Evolutionary conservation across 2,888 invertebrate genomes (phyloP).

Genomic region (Spisula solida): DNA sequence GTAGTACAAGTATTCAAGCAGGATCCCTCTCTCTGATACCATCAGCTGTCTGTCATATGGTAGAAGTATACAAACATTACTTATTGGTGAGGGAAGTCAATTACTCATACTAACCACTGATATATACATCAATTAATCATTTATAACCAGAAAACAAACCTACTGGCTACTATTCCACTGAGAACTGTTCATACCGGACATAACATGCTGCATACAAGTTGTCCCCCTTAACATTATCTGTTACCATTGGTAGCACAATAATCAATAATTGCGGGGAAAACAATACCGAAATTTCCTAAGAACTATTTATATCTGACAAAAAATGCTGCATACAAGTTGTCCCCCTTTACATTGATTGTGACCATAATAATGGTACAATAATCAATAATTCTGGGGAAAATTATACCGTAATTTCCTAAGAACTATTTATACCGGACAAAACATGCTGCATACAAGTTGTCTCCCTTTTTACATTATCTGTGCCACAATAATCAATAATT

Average conservation of each 20-base stretch:
- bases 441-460: neutral
- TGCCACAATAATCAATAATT: too few species aligned
- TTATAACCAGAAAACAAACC: neutral
- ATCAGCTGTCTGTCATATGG: conserved; percentile 43
- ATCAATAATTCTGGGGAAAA: too few species aligned
- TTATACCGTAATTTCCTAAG: too few species aligned
- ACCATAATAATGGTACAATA: too few species aligned
- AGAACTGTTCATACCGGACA: neutral
- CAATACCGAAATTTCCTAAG: too few species aligned
- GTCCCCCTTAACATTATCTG: neutral
- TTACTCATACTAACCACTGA: neutral
- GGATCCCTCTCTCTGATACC: conserved; percentile 20
- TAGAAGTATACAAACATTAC: conserved; percentile 26
- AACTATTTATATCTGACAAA: neutral
- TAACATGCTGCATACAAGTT: neutral
- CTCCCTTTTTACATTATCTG: neutral
- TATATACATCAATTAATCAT: conserved; percentile 25
- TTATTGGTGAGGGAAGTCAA: conserved; percentile 1
- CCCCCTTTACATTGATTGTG: neutral
- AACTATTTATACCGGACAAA: neutral
- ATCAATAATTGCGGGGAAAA: too few species aligned
- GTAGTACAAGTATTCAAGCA: conserved; percentile 35
- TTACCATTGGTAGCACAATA: too few species aligned
- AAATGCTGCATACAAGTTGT: neutral
- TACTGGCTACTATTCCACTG: neutral